Evolutionary conservation across 2,113 vertebrate genomes (phyloP).

Genomic region (Murina feae): DNA sequence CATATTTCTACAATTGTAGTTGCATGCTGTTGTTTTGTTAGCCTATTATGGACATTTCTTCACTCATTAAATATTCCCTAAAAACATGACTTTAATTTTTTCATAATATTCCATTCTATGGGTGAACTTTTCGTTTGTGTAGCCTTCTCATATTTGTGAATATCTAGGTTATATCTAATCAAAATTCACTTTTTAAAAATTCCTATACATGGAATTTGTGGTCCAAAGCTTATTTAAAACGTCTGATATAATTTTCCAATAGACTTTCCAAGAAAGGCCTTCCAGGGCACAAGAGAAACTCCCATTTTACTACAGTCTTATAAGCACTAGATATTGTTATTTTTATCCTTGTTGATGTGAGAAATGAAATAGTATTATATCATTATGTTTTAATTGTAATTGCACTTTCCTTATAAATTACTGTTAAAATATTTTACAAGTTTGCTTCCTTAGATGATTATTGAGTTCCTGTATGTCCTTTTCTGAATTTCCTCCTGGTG

Average conservation of each 20-base stretch:
- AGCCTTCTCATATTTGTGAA: neutral
- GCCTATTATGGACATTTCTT: neutral
- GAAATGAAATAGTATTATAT: neutral
- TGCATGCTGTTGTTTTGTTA: neutral
- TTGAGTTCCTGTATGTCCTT: neutral
- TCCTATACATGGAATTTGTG: neutral
- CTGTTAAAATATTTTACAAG: neutral
- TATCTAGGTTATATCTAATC: neutral
- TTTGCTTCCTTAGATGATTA: neutral
- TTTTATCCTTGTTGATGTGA: neutral
- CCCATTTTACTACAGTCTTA: neutral
- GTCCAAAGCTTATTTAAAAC: neutral
- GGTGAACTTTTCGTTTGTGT: neutral
- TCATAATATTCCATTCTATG: neutral
- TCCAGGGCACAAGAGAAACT: neutral
- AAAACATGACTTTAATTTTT: neutral
- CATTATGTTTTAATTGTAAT: neutral
- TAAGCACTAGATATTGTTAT: neutral
- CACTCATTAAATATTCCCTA: neutral
- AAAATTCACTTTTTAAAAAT: neutral
- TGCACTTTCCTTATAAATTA: slow-evolving; percentile 17
- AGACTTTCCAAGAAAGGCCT: neutral
- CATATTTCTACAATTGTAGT: neutral
- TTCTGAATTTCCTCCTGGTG: neutral
- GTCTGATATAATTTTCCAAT: neutral